A percentile compares a stretch with the other conserved stretches of the same genome.
Conservation (phyloP, 2,113 vertebrate species). For the Triplophysa dalaica region DNA sequence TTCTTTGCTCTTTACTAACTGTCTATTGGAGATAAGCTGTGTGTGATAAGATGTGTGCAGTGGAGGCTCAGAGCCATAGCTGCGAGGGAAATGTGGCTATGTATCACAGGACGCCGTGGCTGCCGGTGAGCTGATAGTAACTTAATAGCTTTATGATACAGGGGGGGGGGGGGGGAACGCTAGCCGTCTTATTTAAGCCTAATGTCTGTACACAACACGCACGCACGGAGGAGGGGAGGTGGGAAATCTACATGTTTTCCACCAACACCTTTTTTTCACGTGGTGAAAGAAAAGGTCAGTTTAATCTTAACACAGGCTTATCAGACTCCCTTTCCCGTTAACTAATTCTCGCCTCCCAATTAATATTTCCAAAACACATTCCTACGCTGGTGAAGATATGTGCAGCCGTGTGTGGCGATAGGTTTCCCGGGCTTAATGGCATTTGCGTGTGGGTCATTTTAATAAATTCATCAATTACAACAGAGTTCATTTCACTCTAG, state of each 20-base stretch:
- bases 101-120: constrained; percentile 61
- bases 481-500: constrained; percentile 66
- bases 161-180: constrained; percentile 41
- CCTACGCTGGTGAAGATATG: constrained; percentile 47
- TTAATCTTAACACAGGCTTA: constrained; percentile 61
- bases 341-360: constrained; percentile 68
- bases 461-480: constrained; percentile 74
- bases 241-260: constrained; percentile 41
- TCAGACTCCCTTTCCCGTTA: constrained; percentile 55
- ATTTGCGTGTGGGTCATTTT: constrained; percentile 70
- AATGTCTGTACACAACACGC: constrained; percentile 45
- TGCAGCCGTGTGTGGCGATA: constrained; percentile 50
- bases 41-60: constrained; percentile 68
- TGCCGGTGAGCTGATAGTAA: constrained; percentile 63
- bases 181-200: constrained; percentile 55
- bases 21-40: constrained; percentile 71
- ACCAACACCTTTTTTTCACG: constrained; percentile 32
- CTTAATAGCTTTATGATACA: constrained; percentile 66
- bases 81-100: constrained; percentile 70
- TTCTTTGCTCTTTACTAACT: constrained; percentile 64
- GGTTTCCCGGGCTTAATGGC: constrained; percentile 61
- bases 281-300: constrained; percentile 61
- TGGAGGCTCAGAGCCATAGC: constrained; percentile 65
- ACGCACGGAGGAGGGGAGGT: not conserved
- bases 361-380: constrained; percentile 62